phyloP scores from a whole-genome alignment of 2,113 vertebrate species.

The Sebastes fasciatus region DNA sequence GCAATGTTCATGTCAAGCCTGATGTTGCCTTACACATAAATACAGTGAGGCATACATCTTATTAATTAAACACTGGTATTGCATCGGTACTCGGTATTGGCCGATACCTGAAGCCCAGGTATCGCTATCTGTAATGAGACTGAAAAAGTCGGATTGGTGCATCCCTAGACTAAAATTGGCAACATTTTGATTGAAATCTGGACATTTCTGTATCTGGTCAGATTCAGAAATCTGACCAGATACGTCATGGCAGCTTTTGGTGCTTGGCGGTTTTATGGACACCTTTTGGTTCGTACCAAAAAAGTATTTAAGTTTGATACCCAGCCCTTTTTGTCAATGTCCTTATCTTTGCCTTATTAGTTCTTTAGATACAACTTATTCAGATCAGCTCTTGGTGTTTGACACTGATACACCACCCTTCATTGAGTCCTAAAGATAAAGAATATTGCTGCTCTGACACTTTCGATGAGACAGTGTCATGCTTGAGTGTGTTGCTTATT shows the following conservation, averaged over 20 bases:
- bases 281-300: neutral
- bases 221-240: neutral
- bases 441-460: conserved; percentile 5
- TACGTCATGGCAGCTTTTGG: neutral
- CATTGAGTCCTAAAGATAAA: neutral
- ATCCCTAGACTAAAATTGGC: no score
- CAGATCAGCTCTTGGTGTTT: neutral
- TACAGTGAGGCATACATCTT: no score
- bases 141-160: no score
- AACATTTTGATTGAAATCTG: no score
- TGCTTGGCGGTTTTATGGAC: neutral
- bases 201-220: no score
- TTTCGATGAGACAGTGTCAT: conserved; percentile 20
- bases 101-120: no score
- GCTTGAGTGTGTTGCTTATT: conserved; percentile 50
- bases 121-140: no score
- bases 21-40: no score
- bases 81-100: no score
- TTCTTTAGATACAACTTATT: neutral
- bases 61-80: no score
- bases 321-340: neutral
- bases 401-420: neutral
- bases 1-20: no score
- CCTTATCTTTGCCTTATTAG: neutral
- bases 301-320: neutral